A percentile compares a stretch with the other conserved stretches of the same genome.
phyloP scores from a whole-genome alignment of 2,888 invertebrate genomes.

The Eumacrocentrus americanus region DNA sequence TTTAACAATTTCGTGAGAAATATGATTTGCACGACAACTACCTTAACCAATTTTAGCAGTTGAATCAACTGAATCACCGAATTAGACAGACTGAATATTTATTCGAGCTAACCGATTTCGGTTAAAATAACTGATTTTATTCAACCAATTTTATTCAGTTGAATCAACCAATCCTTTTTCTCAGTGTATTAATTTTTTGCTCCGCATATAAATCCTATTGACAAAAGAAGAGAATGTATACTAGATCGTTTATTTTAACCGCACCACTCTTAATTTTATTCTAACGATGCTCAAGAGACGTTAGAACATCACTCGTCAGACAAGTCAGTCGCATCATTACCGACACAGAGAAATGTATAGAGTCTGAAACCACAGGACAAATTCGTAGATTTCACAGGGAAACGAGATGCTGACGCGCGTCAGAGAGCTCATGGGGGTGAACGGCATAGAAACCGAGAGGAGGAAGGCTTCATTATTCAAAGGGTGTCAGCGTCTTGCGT shows the following conservation, averaged over 20 bases:
- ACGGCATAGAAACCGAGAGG: slow-evolving; percentile 19
- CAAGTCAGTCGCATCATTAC: neutral
- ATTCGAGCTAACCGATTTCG: too few relatives aligned
- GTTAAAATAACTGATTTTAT: too few relatives aligned
- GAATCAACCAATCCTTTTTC: too few relatives aligned
- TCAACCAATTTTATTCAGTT: too few relatives aligned
- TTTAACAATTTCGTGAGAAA: too few relatives aligned
- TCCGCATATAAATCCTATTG: too few relatives aligned
- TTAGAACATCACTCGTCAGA: neutral
- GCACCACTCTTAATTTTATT: neutral
- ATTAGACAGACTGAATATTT: too few relatives aligned
- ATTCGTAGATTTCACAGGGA: slow-evolving; percentile 42
- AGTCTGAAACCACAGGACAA: slow-evolving; percentile 41
- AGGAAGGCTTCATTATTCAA: slow-evolving; percentile 58
- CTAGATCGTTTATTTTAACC: neutral
- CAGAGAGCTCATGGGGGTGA: slow-evolving; percentile 45
- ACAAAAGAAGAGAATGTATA: too few relatives aligned
- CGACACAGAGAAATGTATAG: neutral
- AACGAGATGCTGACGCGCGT: slow-evolving; percentile 28
- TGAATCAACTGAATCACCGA: too few relatives aligned
- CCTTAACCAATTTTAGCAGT: too few relatives aligned
- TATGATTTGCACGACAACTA: too few relatives aligned
- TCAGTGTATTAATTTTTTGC: too few relatives aligned
- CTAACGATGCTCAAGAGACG: neutral
- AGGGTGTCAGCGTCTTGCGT: slow-evolving; percentile 56